Conservation (phyloP, 2,113 vertebrate species). For the Pseudolaguvia tuberculata region DNA sequence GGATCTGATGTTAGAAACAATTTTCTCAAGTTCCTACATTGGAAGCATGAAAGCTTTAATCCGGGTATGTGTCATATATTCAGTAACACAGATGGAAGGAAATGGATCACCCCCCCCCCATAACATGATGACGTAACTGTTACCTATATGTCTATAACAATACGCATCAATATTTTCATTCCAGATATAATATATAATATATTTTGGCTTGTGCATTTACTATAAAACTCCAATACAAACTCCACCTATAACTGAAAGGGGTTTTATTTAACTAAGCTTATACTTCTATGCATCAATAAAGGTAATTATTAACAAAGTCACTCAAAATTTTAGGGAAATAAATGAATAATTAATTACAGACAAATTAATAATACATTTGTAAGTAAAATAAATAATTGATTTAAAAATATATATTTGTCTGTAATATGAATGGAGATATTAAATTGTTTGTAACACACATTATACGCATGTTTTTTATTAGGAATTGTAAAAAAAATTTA, state of each 20-base stretch:
- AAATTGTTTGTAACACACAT: background rate
- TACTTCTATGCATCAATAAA: background rate
- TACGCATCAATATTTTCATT: background rate
- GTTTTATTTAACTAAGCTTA: background rate
- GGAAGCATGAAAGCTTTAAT: background rate
- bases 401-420: background rate
- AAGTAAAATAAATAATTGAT: no score
- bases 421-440: background rate
- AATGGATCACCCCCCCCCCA: background rate
- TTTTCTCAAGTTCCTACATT: background rate
- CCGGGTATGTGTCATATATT: background rate
- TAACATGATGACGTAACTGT: conserved; percentile 4
- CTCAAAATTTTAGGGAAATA: background rate
- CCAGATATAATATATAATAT: background rate
- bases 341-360: no score
- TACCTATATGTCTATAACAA: background rate
- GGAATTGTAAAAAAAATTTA: background rate
- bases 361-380: background rate
- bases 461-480: background rate
- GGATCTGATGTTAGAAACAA: background rate
- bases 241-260: background rate
- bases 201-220: background rate
- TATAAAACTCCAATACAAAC: no score
- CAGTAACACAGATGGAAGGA: background rate
- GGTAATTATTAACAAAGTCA: background rate